Base-by-base conservation (phyloP, 1,140 invertebrate genomes). In the Lepidotrigona ventralis region DNA sequence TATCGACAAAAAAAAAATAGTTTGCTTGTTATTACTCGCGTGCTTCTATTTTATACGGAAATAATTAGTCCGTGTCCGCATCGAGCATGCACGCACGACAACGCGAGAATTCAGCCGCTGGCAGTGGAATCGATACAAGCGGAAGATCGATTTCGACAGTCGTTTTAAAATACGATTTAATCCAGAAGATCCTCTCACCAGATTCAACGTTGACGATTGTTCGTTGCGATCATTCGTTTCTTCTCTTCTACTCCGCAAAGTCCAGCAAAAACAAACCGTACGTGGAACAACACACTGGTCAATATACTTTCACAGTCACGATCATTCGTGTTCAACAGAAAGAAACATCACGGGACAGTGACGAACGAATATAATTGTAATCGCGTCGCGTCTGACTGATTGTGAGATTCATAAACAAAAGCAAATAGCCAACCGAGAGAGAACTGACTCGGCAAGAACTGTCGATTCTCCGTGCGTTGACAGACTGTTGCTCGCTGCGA, bases 211-310 rank as follows among this genome's bases (percentile, higher is more conserved):
- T 53, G 54, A n/a, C 8, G 68, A 72, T 46, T 72, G 56, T 26
- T 17, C 56, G 56, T 71, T n/a, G 68, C 26, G 21, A 53, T 63
- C 78, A 72, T 63, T 29, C 69, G 21, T 74, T 64, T 81, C 53
- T 73, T 81, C 75, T 63, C 2, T 39, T 74, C 11, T 23, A 0
- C 21, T 17, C 12, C 21, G 15, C 19, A 33, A 33, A 33, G 12
- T 17, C 14, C 3, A 73, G 1, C 46, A 11, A 21, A 19, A 11
- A 46, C 8, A 8, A 23, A 21, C 2, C 29, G 5, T 71, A 64
- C 12, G 29, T 26, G 71, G 39, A 75, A 54, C 51, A 75, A 54
- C 51, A 66, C 72, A 66, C 51, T 54, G 29, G 19, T 46, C 6
- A 8, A 17, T 58, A 56, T 53, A 73, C 23, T 66, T 66, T 56